Percentiles rank a stretch among this genome's conserved stretches.
Evolutionary conservation across 2,113 vertebrate genomes (phyloP).

Genomic region (Anoplopoma fimbria): DNA sequence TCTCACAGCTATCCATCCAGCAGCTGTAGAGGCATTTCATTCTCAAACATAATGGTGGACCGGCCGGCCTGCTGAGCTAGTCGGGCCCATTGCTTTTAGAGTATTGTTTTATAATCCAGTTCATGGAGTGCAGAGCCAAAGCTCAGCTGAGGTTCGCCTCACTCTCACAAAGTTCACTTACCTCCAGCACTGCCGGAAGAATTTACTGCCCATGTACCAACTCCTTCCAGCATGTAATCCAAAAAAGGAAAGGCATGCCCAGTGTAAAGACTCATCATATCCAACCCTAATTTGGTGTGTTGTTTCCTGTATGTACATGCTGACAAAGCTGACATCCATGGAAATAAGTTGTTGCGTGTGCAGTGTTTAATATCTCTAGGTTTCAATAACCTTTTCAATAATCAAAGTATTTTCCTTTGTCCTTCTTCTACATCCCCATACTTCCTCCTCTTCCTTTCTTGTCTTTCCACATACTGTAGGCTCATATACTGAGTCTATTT

Average conservation of each 20-base stretch:
- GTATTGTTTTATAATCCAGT: not conserved
- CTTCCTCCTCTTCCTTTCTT: not conserved
- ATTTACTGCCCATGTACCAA: not conserved
- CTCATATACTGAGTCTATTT: constrained; percentile 24
- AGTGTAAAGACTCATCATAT: not conserved
- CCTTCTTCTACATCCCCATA: too few species aligned
- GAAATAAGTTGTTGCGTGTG: not conserved
- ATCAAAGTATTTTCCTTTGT: not conserved
- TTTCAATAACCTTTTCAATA: not conserved
- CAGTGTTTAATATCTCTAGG: not conserved
- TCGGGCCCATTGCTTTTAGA: not conserved
- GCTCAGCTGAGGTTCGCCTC: not conserved
- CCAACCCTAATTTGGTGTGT: not conserved
- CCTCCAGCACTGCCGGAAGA: not conserved
- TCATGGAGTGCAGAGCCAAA: not conserved
- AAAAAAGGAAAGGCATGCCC: not conserved
- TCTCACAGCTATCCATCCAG: not conserved
- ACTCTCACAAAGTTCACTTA: not conserved
- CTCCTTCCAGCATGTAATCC: not conserved
- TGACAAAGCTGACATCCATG: not conserved
- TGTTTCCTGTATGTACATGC: not conserved
- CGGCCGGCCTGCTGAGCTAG: not conserved
- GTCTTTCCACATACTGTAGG: not conserved
- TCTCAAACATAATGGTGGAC: not conserved
- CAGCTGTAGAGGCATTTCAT: not conserved